Conservation (phyloP, 2,797 vertebrate genomes). For the Anisognathus igniventris region DNA sequence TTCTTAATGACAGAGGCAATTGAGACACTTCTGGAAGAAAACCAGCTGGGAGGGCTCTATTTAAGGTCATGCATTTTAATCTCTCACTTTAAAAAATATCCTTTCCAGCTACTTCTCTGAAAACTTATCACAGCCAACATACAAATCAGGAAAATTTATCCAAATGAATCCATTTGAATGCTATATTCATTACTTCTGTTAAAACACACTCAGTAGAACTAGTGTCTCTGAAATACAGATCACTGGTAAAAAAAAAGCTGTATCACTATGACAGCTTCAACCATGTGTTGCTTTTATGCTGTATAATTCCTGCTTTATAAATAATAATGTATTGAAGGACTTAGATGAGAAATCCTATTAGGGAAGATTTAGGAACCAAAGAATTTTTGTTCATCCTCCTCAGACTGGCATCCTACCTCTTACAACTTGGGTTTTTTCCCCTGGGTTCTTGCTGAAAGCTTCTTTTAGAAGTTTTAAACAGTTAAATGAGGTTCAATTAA, state of each 20-base stretch:
- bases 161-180: background rate
- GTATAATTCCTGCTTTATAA: constrained; percentile 38
- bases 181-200: background rate
- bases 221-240: constrained; percentile 13
- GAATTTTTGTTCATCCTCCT: constrained; percentile 39
- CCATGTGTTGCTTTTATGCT: constrained; percentile 24
- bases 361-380: constrained; percentile 10
- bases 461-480: constrained; percentile 48
- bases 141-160: constrained; percentile 37
- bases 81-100: constrained; percentile 45
- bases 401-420: background rate
- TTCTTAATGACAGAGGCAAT: constrained; percentile 65
- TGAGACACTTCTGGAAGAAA: constrained; percentile 63
- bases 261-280: constrained; percentile 28
- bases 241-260: background rate
- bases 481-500: constrained; percentile 47
- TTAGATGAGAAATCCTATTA: constrained; percentile 38
- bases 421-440: background rate
- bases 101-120: constrained; percentile 35
- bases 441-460: background rate
- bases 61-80: constrained; percentile 68
- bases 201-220: background rate
- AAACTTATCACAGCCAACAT: constrained; percentile 50
- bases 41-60: constrained; percentile 57
- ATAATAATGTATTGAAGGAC: constrained; percentile 28